These are phyloP conservation scores for Perccottus glenii DNA, from an alignment of 2,113 vertebrate species.

Conservation along the genomic window DNA sequence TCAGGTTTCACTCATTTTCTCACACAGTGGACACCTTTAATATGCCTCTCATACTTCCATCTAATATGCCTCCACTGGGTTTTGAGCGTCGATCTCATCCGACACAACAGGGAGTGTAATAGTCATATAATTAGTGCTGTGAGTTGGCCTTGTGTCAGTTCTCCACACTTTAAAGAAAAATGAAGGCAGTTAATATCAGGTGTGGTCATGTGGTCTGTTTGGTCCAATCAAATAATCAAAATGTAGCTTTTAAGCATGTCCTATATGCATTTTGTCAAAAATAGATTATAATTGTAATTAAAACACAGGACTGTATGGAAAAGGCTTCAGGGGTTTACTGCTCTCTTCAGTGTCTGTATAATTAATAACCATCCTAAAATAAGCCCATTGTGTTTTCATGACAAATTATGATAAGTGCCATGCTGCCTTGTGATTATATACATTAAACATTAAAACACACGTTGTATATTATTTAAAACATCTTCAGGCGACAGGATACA, in stretches of 20 bases:
- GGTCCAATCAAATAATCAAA: slow-evolving; percentile 2
- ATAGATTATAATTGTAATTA: slow-evolving; percentile 28
- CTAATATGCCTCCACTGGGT: not conserved
- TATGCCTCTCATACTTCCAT: too few relatives aligned
- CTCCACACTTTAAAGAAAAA: not conserved
- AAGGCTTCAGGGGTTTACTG: slow-evolving; percentile 12
- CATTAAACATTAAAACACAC: too few relatives aligned
- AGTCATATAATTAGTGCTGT: not conserved
- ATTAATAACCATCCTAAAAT: slow-evolving; percentile 27
- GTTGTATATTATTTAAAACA: slow-evolving; percentile 1
- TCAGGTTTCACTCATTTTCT: too few relatives aligned
- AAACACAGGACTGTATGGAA: slow-evolving; percentile 15
- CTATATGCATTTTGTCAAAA: slow-evolving; percentile 5
- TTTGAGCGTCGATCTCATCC: not conserved
- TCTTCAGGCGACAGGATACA: slow-evolving; percentile 15
- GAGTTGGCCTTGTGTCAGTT: not conserved
- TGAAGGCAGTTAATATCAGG: not conserved
- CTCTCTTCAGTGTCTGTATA: slow-evolving; percentile 13
- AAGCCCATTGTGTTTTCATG: not conserved
- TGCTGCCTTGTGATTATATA: slow-evolving; percentile 20
- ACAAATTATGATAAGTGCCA: slow-evolving; percentile 20
- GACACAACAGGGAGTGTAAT: not conserved
- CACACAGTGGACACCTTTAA: too few relatives aligned
- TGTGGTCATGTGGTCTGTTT: not conserved
- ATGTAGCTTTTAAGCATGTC: slow-evolving; percentile 4